Base-by-base conservation (phyloP, 1,140 invertebrate genomes). In the Drosophila bocki region DNA sequence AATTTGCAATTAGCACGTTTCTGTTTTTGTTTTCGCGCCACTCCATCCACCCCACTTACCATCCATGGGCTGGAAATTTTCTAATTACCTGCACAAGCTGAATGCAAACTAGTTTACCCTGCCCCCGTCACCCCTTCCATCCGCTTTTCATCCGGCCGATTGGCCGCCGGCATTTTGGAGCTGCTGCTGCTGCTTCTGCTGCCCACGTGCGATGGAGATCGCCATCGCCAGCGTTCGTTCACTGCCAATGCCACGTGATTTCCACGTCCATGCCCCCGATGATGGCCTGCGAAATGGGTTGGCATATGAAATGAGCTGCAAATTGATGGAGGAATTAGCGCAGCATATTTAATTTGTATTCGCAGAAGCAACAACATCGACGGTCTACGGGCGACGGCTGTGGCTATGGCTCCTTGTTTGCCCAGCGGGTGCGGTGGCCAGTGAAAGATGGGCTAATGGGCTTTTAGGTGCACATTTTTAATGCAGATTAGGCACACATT, bases 1-100 rank as follows among this genome's bases (percentile, higher is more conserved):
- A 92, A 92, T 92, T 90, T 92, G 91, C 91, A 92, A 91, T 92
- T 92, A 92, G 91, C 91, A 92, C 91, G 91, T 90, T 92, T 77
- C 85, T 91, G 87, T 86, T 92, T 92, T 92, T 91, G 91, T 88
- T 92, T 91, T 90, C 84, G 75, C 85, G 79, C 76, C 75, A 68
- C 78, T 75, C 44, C 58, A 19, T 12, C 50, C 17, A 17, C 44
- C 45, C 51, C 69, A 42, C 35, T 63, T 45, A 44, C 42, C 54
- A 37, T 33, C 53, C 48, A 35, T 22, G 44, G 63, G 63, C 71
- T 64, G 53, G 63, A 90, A 90, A 91, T 81, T 83, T 91, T 86
- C 85, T 90, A 91, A 91, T 90, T 87, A 91, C 74, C 65, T 63
- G 65, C 67, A 58, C 83, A 85, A 77, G 54, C 72, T 48, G 79